Conservation (phyloP, 2,797 vertebrate species). For the Bradypodion pumilum region DNA sequence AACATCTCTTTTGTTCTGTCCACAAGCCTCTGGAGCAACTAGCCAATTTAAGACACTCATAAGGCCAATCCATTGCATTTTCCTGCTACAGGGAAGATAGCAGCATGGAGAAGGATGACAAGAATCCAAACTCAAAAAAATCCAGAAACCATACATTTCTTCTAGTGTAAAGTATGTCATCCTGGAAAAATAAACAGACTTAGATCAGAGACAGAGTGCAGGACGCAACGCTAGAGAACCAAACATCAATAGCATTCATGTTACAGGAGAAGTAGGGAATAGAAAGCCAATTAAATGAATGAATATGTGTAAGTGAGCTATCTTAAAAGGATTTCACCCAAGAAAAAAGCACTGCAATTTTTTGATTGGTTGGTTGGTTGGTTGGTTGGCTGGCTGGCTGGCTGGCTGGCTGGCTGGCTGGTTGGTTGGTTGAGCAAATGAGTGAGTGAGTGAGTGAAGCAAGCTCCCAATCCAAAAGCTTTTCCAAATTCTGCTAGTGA, state of each 20-base stretch:
- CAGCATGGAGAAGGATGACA: not conserved
- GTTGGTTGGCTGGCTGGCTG: too few relatives aligned
- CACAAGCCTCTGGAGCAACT: not conserved
- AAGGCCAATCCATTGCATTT: not conserved
- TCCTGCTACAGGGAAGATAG: not conserved
- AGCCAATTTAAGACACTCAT: not conserved
- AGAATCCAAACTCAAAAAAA: not conserved
- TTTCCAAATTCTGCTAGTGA: not conserved
- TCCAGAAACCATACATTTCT: not conserved
- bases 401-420: too few relatives aligned
- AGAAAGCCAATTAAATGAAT: too few relatives aligned
- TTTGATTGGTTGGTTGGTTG: too few relatives aligned
- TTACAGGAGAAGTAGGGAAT: not conserved
- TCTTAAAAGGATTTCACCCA: not conserved
- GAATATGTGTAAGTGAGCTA: too few relatives aligned
- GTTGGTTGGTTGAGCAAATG: too few relatives aligned
- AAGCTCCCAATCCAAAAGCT: not conserved
- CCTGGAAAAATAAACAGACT: not conserved
- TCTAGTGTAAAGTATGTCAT: not conserved
- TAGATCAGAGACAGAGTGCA: too few relatives aligned
- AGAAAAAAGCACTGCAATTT: not conserved
- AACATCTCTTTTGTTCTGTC: not conserved
- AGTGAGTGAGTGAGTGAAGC: not conserved
- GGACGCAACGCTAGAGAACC: not conserved
- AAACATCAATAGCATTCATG: not conserved